Evolutionary conservation across 2,888 invertebrate genomes (phyloP), one percentile per base, ranked within the genome.

Genomic region (Crocallis elinguaria): DNA sequence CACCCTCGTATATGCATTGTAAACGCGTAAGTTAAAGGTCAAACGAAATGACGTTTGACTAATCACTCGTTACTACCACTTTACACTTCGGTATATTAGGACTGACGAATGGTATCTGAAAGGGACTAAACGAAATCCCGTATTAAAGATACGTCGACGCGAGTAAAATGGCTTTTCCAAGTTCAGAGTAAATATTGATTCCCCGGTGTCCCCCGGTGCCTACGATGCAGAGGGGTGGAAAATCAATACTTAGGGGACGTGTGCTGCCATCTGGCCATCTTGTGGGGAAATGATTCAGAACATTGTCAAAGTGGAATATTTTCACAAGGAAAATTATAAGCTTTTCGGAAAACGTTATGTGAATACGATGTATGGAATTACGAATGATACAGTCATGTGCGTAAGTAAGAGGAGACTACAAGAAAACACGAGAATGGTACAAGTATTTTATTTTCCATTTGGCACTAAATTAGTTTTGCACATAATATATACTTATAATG

Each of bases 121-220:
- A 25, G 32, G 32, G 37, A 59, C 61, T 57, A 65, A 6, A 32
- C 30, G 25, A 33, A 23, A 29, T 38, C 12, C 61, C 62, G 67
- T 38, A 13, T 33, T 48, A 66, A 66, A 61, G 69, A 68, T 63
- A 65, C 62, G 60, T 70, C 66, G 71, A 64, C 69, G 66, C 67
- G 64, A 70, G 58, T 64, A 68, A 72, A 77, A 76, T 43, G 77
- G 80, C 66, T 79, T 86, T 84, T 76, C 81, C 79, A 64, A 66
- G 69, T 76, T 79, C 70, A 71, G 69, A 64, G 69, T 66, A 74
- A 72, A 78, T 87, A 91, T 91, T 87, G 90, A 91, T 91, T 88
- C 72, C 67, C 73, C 75, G 73, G 69, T 66, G 55, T 57, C 57
- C 72, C 67, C 73, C 75, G 73, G 69, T 66, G 55, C 56, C 57